These are phyloP conservation scores for Neria commutata DNA, from an alignment of 2,888 invertebrate genomes.

Conservation along the genomic window DNA sequence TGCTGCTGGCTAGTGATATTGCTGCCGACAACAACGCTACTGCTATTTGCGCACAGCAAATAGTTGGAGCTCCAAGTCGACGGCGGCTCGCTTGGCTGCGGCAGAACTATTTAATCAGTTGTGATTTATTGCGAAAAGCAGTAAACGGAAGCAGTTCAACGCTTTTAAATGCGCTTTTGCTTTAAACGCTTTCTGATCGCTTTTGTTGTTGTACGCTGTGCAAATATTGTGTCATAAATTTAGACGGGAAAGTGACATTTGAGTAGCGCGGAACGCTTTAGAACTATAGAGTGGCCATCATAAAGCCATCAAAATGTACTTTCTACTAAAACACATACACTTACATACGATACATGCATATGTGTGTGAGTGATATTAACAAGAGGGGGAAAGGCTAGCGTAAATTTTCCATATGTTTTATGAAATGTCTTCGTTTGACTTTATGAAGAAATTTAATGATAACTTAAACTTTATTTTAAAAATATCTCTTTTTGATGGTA, in stretches of 20 bases:
- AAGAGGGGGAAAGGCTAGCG: too few species aligned
- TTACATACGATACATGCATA: too few species aligned
- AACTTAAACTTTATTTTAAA: too few species aligned
- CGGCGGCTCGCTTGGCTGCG: neutral
- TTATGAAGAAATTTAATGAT: too few species aligned
- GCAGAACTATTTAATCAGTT: neutral
- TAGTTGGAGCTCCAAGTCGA: too few species aligned
- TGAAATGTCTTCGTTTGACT: too few species aligned
- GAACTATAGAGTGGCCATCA: neutral
- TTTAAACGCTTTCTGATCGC: neutral
- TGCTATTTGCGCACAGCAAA: neutral
- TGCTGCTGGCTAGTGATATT: neutral
- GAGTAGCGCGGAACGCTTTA: neutral
- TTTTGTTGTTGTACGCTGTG: slow-evolving; percentile 9
- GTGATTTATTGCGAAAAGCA: neutral
- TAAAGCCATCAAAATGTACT: slow-evolving; percentile 7
- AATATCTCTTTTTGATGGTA: too few species aligned
- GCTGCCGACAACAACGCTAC: neutral
- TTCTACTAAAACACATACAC: too few species aligned
- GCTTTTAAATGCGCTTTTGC: neutral
- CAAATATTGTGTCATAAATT: slow-evolving; percentile 15
- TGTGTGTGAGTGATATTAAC: too few species aligned
- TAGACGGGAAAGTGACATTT: neutral
- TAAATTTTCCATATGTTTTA: too few species aligned
- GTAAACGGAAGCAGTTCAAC: neutral